phyloP scores from a whole-genome alignment of 2,888 invertebrate species.

The Exephanes ischioxanthus region DNA sequence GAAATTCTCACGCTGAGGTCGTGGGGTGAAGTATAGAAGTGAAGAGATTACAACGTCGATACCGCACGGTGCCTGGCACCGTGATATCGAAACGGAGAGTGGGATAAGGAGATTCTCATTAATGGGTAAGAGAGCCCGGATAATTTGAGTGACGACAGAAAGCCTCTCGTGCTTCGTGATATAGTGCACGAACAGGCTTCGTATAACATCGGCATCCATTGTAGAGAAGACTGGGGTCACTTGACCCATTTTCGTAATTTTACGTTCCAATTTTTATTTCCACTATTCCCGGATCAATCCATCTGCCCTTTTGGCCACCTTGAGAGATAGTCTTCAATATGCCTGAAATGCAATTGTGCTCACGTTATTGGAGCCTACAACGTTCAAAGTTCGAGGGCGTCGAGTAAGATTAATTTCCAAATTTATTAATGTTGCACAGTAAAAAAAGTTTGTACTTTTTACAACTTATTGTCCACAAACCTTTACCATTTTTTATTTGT shows the following conservation, averaged over 20 bases:
- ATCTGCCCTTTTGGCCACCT: neutral
- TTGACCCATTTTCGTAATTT: neutral
- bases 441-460: too few relatives aligned
- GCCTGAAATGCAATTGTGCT: neutral
- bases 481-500: too few relatives aligned
- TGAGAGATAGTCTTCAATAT: neutral
- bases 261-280: neutral
- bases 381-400: neutral
- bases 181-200: constrained; percentile 7
- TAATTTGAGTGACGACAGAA: constrained; percentile 62
- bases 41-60: constrained; percentile 58
- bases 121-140: constrained; percentile 51
- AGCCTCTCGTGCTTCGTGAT: constrained; percentile 45
- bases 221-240: neutral
- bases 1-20: neutral
- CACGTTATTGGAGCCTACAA: neutral
- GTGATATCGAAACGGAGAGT: constrained; percentile 47
- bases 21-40: constrained; percentile 27
- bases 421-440: too few relatives aligned
- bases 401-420: neutral
- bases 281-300: neutral
- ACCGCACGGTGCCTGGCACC: constrained; percentile 47
- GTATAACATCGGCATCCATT: neutral
- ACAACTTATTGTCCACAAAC: too few relatives aligned
- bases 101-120: constrained; percentile 60